Evolutionary conservation across 2,797 vertebrate species (phyloP), one percentile per base, ranked within the genome.

Genomic region (Iguana delicatissima): DNA sequence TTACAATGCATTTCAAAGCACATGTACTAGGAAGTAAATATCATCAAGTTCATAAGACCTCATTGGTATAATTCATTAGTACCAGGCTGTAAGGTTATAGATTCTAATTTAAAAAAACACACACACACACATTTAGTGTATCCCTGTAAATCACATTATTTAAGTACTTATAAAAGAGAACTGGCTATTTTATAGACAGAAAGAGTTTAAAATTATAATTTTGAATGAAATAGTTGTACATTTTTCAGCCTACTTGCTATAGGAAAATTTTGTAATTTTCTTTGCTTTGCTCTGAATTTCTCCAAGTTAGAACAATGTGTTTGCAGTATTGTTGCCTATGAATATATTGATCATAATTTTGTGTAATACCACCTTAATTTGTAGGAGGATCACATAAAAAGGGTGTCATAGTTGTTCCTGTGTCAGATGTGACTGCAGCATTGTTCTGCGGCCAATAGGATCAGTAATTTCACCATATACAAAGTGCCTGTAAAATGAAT

Each of bases 301-400:
- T 96, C 81, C 95, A 10, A 94, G 91, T 80, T 86, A 0, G 74
- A 95, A 82, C 88, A 93, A 95, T 92, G 91, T 95, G 92, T 72
- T 80, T 94, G 93, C 86, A 90, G 90, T 96, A 94, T 94, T 96
- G 95, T 90, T 94, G 95, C 92, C 94, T 94, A 93, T 93, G 95
- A 88, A 90, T 93, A 87, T 94, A 96, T 91, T 93, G 95, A 92
- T 91, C 88, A 94, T 95, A 95, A 95, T 96, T 97, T 96, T 92
- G 94, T 94, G 94, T 94, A 95, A 95, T 96, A 91, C 92, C 95
- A 92, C 92, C 91, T 93, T 94, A 89, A 87, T 77, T 91, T 93
- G 77, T 87, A 90, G 83, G 93, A 94, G 90, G 92, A 91, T 92
- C 93, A 79, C 67, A 92, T 89, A 89, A 87, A 92, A 94, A 93